Evolutionary conservation across 2,888 invertebrate species (phyloP).

Genomic region (Polia nebulosa): DNA sequence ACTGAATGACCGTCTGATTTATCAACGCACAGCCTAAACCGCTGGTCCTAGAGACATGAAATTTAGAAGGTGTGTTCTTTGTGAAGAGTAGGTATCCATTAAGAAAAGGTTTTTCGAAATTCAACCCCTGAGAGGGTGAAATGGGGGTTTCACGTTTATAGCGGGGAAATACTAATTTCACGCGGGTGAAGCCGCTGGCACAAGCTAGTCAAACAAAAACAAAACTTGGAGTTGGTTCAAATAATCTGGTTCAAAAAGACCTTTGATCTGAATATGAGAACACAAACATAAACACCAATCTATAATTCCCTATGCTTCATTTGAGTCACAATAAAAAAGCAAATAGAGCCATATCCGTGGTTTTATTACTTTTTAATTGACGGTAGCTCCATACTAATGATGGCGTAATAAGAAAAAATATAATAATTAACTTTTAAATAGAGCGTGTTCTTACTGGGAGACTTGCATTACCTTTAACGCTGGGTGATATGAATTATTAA

Average conservation of each 20-base stretch:
- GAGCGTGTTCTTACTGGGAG: slow-evolving; percentile 50
- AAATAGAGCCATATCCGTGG: slow-evolving; percentile 44
- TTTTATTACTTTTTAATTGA: slow-evolving; percentile 65
- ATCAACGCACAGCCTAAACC: no score
- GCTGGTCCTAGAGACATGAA: no score
- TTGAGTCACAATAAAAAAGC: slow-evolving; percentile 47
- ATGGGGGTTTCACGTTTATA: no score
- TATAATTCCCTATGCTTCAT: slow-evolving; percentile 37
- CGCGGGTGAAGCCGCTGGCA: no score
- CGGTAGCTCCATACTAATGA: slow-evolving; percentile 59
- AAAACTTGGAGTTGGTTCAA: no score
- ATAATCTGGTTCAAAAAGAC: neutral
- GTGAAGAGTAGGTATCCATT: no score
- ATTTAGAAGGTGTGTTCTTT: no score
- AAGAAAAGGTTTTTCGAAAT: no score
- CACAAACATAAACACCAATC: slow-evolving; percentile 18
- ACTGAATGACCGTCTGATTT: no score
- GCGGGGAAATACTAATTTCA: no score
- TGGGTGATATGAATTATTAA: neutral
- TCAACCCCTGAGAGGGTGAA: no score
- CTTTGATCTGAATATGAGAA: neutral
- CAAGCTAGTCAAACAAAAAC: no score
- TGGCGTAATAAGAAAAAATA: slow-evolving; percentile 44
- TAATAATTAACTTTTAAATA: slow-evolving; percentile 65
- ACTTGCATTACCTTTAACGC: neutral